These are phyloP conservation scores for Corythoichthys intestinalis DNA, from an alignment of 2,113 vertebrate species.

Conservation along the genomic window DNA sequence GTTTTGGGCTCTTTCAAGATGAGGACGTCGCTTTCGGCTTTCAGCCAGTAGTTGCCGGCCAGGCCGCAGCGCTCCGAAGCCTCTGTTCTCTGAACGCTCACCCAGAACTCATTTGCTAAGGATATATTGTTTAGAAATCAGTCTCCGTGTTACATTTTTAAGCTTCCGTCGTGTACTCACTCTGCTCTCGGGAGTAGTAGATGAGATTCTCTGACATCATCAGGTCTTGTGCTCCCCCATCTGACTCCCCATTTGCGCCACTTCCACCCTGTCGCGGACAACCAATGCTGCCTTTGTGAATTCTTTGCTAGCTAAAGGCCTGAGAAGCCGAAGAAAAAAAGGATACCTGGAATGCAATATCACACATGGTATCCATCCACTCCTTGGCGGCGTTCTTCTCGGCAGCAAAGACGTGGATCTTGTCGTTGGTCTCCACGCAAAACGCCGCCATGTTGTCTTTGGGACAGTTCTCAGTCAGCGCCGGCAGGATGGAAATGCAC, in stretches of 20 bases:
- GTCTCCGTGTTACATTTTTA: neutral
- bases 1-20: slow-evolving; percentile 79
- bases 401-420: slow-evolving; percentile 83
- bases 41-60: slow-evolving; percentile 81
- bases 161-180: slow-evolving; percentile 60
- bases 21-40: slow-evolving; percentile 77
- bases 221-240: slow-evolving; percentile 65
- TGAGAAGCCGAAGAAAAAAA: neutral
- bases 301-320: neutral
- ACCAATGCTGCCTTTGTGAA: neutral
- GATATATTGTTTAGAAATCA: neutral
- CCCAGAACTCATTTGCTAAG: slow-evolving; percentile 87
- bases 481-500: slow-evolving; percentile 86
- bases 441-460: slow-evolving; percentile 84
- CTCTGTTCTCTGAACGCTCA: slow-evolving; percentile 85
- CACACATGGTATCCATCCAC: slow-evolving; percentile 90
- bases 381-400: slow-evolving; percentile 74
- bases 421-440: slow-evolving; percentile 89
- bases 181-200: slow-evolving; percentile 88
- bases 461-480: slow-evolving; percentile 78
- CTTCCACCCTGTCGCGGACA: slow-evolving; percentile 57
- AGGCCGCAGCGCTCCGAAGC: slow-evolving; percentile 86
- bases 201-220: slow-evolving; percentile 95
- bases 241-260: slow-evolving; percentile 45
- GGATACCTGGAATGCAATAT: slow-evolving; percentile 89